Conservation (phyloP, 2,888 invertebrate species). For the Monoplex corrugatus region DNA sequence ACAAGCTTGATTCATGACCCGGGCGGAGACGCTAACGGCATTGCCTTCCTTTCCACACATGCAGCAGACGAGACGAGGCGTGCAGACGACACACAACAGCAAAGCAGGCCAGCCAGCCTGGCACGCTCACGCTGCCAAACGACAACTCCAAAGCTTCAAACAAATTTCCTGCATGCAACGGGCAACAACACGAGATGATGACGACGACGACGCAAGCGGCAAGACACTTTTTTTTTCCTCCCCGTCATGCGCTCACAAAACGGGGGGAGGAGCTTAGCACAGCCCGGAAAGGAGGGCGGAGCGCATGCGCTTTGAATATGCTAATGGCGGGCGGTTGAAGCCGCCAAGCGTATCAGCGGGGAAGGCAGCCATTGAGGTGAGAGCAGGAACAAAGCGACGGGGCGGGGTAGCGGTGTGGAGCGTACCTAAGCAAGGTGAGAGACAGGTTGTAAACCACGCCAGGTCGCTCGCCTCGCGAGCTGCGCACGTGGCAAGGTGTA, state of each 20-base stretch:
- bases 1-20: background rate
- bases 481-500: constrained; percentile 45
- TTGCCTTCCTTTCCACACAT: background rate
- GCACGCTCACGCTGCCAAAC: background rate
- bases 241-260: background rate
- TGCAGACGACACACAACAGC: constrained; percentile 19
- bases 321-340: constrained; percentile 43
- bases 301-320: constrained; percentile 37
- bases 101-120: constrained; percentile 42
- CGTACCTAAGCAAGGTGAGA: constrained; percentile 50
- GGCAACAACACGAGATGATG: background rate
- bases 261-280: constrained; percentile 33
- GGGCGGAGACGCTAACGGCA: background rate
- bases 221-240: background rate
- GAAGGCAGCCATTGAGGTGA: constrained; percentile 51
- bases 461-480: constrained; percentile 42
- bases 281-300: constrained; percentile 43
- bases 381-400: constrained; percentile 47
- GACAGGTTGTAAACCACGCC: constrained; percentile 47
- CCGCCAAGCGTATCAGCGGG: background rate
- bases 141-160: background rate
- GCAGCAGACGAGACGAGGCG: background rate
- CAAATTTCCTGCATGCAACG: background rate
- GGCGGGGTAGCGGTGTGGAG: constrained; percentile 43
- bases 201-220: background rate